Conservation (phyloP, 2,113 vertebrate species). For the Pheucticus melanocephalus region DNA sequence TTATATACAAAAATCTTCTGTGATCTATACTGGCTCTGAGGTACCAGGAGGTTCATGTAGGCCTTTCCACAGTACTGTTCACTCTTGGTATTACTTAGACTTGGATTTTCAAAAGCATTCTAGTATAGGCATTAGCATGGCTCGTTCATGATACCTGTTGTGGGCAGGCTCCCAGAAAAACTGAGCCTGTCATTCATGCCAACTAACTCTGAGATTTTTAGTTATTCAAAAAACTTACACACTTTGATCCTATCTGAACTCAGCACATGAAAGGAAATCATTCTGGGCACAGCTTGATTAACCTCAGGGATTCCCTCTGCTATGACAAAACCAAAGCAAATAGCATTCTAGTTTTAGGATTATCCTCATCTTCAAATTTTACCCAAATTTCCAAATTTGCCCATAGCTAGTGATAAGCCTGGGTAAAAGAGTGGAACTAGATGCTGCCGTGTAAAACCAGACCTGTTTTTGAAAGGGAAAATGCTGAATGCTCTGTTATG, state of each 20-base stretch:
- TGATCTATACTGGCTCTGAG: background rate
- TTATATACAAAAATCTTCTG: background rate
- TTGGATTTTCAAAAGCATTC: background rate
- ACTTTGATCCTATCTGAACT: background rate
- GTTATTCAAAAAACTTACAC: background rate
- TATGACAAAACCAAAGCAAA: background rate
- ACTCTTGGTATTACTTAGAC: background rate
- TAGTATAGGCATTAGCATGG: background rate
- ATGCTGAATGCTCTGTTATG: background rate
- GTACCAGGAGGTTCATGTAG: background rate
- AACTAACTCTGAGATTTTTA: background rate
- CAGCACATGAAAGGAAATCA: fast-evolving
- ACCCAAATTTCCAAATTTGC: background rate
- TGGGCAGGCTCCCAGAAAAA: background rate
- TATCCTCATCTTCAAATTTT: background rate
- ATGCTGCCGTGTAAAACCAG: background rate
- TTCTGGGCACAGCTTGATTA: background rate
- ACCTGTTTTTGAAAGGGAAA: background rate
- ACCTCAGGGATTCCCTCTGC: background rate
- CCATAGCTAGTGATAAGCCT: background rate
- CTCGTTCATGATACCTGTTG: background rate
- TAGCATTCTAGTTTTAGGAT: background rate
- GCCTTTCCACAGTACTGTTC: background rate
- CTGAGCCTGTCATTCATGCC: background rate
- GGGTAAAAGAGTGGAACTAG: background rate